Base-by-base conservation (phyloP, 2,113 vertebrate genomes). In the Tetrao urogallus region DNA sequence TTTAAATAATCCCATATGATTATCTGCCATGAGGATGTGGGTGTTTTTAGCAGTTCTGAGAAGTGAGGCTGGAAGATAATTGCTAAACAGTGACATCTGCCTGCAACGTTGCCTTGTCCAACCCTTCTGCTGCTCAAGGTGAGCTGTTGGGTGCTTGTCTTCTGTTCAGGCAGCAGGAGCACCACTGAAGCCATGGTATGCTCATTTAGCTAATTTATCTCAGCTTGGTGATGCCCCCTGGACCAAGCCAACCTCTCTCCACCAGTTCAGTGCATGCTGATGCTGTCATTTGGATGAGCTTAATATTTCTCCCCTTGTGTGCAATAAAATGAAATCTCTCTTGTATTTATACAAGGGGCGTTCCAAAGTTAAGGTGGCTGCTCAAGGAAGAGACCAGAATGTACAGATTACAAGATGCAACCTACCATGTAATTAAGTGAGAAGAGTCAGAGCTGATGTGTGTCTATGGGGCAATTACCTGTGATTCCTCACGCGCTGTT, bases 341-440 rank as follows among this genome's bases (percentile, higher is more conserved):
- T 42, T 75, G 18, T 34, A 17, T 74, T 89, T 86, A 36, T 72
- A 47, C 13, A 42, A 50, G 30, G 10, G 3, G 4, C 45, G 45
- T 43, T 70, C 8, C 10, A 42, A 70, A 9, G 38, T 43, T 74
- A 69, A 54, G 71, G n/a, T 5, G 6, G 21, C 6, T 56, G 21
- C 18, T 36, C 65, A 50, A 77, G 52, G 52, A 40, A 82, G 66
- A 70, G 63, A 40, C 11, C 58, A 77, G 82, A 67, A 82, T 45
- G 43, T 77, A 9, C 11, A 82, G 54, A 13, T 50, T 12, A 25
- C 0, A 0, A 47, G 43, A 54, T 63, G 54, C 32, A 19, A 70
- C 34, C 50, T 84, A 85, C 66, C 45, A 14, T 13, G 17, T 10
- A 47, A 80, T 71, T 76, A 91, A 45, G 16, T 32, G 34, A 38